Evolutionary conservation across 2,797 vertebrate genomes (phyloP).

Genomic region (Decapterus maruadsi): DNA sequence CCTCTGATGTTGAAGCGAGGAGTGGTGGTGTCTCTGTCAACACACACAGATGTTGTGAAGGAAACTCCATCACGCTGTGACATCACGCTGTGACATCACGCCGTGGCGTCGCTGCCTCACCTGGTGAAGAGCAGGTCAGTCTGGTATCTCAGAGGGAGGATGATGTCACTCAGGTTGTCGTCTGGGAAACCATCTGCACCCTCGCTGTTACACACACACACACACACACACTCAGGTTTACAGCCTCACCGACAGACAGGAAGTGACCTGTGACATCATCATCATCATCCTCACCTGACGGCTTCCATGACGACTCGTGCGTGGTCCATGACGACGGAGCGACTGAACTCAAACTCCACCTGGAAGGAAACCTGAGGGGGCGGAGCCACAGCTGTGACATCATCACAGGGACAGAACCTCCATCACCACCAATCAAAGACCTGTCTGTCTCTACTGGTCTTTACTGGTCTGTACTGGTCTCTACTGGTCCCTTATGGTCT

Average conservation of each 20-base stretch:
- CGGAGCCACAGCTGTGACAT: no score
- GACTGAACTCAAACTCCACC: constrained; percentile 94
- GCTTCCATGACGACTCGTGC: constrained; percentile 84
- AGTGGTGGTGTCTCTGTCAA: constrained; percentile 86
- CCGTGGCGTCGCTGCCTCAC: no score
- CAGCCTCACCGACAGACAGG: no score
- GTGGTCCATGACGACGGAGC: constrained; percentile 86
- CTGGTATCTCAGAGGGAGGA: constrained; percentile 90
- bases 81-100: no score
- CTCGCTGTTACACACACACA: constrained; percentile 83
- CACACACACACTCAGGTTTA: no score
- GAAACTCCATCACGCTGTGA: no score
- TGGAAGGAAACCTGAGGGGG: constrained; percentile 89
- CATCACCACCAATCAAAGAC: no score
- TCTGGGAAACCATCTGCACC: constrained; percentile 89
- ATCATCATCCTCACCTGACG: constrained; percentile 82
- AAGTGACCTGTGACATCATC: no score
- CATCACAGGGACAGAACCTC: no score
- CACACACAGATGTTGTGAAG: background rate
- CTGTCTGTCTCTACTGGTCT: no score
- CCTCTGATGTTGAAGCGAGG: constrained; percentile 89
- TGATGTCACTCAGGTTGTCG: constrained; percentile 89
- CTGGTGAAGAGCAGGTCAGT: constrained; percentile 93
- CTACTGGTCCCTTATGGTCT: no score
- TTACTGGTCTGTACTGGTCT: no score